Percentiles rank a stretch among this genome's conserved stretches.
These are phyloP conservation scores for Ramphastos sulfuratus DNA, from an alignment of 2,113 vertebrate species.

Conservation along the genomic window DNA sequence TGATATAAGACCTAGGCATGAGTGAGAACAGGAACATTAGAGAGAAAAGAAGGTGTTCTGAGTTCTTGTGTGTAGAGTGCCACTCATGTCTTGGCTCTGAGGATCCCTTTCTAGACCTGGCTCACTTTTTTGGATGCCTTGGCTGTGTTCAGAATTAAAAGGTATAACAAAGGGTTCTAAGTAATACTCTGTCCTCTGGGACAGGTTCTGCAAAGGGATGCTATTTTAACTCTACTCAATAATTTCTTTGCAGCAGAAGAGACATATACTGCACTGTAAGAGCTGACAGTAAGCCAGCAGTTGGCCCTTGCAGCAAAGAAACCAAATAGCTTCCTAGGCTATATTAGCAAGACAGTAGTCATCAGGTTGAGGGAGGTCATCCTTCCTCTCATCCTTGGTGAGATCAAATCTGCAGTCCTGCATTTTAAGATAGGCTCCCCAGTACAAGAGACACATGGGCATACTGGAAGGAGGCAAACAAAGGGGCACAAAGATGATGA, in stretches of 20 bases:
- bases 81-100: not conserved
- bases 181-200: not conserved
- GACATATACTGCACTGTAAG: not conserved
- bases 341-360: not conserved
- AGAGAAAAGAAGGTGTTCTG: not conserved
- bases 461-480: not conserved
- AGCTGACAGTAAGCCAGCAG: not conserved
- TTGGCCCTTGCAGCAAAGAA: not conserved
- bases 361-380: not conserved
- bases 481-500: not conserved
- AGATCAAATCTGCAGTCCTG: not conserved
- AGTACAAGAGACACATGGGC: accelerated
- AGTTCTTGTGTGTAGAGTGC: not conserved
- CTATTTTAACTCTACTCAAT: not conserved
- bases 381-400: not conserved
- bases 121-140: not conserved
- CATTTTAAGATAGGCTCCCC: not conserved
- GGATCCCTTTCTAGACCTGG: not conserved
- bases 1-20: not conserved
- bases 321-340: not conserved
- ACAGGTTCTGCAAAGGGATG: not conserved
- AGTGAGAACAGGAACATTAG: not conserved
- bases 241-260: not conserved
- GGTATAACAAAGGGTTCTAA: not conserved
- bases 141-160: not conserved